A percentile compares a stretch with the other conserved stretches of the same genome.
Conservation (phyloP, 2,888 invertebrate genomes). For the Anaspis maculata region DNA sequence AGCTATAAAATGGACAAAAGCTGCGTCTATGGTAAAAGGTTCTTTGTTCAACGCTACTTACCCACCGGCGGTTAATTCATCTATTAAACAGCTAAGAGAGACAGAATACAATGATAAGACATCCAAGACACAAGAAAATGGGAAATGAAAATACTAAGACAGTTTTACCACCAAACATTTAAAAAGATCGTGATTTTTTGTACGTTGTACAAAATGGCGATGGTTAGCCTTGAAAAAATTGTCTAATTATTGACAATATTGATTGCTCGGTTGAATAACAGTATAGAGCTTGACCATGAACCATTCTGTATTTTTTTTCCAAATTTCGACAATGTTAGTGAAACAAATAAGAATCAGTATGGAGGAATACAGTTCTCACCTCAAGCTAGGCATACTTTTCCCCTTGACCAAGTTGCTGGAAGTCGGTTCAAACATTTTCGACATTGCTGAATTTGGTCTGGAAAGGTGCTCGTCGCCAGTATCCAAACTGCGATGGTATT, state of each 20-base stretch:
- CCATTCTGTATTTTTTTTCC: too few relatives aligned
- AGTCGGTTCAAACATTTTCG: slow-evolving; percentile 45
- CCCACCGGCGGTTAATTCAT: slow-evolving; percentile 73
- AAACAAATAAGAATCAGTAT: too few relatives aligned
- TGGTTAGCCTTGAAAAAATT: not conserved
- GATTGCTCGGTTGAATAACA: too few relatives aligned
- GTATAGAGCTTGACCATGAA: too few relatives aligned
- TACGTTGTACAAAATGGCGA: not conserved
- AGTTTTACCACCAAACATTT: slow-evolving; percentile 2
- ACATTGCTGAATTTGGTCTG: slow-evolving; percentile 60
- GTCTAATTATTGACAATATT: not conserved
- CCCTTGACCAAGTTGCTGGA: slow-evolving; percentile 78
- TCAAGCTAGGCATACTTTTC: slow-evolving; percentile 93
- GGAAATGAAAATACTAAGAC: not conserved
- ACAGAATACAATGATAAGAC: slow-evolving; percentile 40
- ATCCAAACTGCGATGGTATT: slow-evolving; percentile 74
- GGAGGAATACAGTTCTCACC: slow-evolving; percentile 48
- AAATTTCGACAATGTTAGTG: too few relatives aligned
- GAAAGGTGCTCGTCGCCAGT: slow-evolving; percentile 69
- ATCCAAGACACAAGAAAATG: slow-evolving; percentile 23
- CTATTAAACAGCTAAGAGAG: slow-evolving; percentile 73
- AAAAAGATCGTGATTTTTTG: slow-evolving; percentile 1
- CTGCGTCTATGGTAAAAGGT: too few relatives aligned
- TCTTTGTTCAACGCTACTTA: slow-evolving; percentile 58
- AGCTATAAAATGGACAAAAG: slow-evolving; percentile 3